phyloP scores from a whole-genome alignment of 2,797 vertebrate genomes.

The Notolabrus celidotus region DNA sequence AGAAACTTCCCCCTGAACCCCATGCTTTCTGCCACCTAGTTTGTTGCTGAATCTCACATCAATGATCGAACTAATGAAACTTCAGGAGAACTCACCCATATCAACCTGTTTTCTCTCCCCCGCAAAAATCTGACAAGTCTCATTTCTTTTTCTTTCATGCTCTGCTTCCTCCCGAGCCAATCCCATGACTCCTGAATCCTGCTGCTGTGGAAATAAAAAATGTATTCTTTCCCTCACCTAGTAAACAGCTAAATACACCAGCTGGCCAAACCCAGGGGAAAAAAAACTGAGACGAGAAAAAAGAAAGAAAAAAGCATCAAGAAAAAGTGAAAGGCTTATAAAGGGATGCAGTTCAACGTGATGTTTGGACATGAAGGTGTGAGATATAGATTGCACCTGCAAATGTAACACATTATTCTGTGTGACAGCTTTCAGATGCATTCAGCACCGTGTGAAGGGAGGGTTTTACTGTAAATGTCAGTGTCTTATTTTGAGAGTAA shows the following conservation, averaged over 20 bases:
- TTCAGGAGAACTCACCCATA: conserved; percentile 12
- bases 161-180: conserved; percentile 24
- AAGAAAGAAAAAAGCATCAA: neutral
- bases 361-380: conserved; percentile 45
- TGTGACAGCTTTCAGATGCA: conserved; percentile 57
- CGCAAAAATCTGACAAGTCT: conserved; percentile 24
- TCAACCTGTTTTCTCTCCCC: neutral
- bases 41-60: conserved; percentile 16
- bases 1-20: conserved; percentile 1
- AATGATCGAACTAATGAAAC: conserved; percentile 23
- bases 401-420: conserved; percentile 53
- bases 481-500: conserved; percentile 10
- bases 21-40: neutral
- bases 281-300: neutral
- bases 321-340: conserved; percentile 3
- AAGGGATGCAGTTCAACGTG: conserved; percentile 27
- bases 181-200: conserved; percentile 21
- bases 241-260: conserved; percentile 17
- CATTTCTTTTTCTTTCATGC: conserved; percentile 27
- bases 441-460: conserved; percentile 30
- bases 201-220: conserved; percentile 19
- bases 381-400: conserved; percentile 51
- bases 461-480: conserved; percentile 32
- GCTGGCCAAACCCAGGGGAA: neutral
- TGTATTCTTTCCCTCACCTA: conserved; percentile 8